These are phyloP conservation scores for Meta bourneti DNA, from an alignment of 2,888 invertebrate genomes.

Conservation along the genomic window DNA sequence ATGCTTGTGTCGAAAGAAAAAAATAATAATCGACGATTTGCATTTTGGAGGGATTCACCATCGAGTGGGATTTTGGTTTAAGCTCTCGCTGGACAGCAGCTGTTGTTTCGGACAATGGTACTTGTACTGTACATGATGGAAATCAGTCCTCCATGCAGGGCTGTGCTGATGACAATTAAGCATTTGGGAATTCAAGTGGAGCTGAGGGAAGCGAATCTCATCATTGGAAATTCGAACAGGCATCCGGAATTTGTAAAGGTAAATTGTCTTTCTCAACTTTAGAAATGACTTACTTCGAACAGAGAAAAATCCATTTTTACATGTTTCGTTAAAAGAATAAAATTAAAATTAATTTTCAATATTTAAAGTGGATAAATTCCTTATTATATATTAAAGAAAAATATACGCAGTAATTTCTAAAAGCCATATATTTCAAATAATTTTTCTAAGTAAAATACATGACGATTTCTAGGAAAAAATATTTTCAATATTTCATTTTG, in stretches of 20 bases:
- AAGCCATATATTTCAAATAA: too few relatives aligned
- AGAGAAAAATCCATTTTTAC: background rate
- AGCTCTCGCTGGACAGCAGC: background rate
- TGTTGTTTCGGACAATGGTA: slow-evolving; percentile 33
- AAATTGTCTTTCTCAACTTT: slow-evolving; percentile 8
- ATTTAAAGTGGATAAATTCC: too few relatives aligned
- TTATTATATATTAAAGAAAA: too few relatives aligned
- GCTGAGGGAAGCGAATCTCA: slow-evolving; percentile 64
- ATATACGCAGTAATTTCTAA: too few relatives aligned
- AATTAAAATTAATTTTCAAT: background rate
- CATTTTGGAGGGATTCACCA: background rate
- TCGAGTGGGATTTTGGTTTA: background rate
- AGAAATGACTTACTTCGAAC: background rate
- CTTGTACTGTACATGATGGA: slow-evolving; percentile 72
- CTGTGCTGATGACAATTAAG: slow-evolving; percentile 69
- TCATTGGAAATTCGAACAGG: slow-evolving; percentile 24
- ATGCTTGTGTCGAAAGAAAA: background rate
- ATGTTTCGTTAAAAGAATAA: background rate
- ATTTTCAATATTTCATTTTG: too few relatives aligned
- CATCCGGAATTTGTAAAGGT: slow-evolving; percentile 71
- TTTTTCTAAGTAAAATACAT: too few relatives aligned
- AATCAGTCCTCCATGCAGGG: slow-evolving; percentile 72
- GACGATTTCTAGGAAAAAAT: too few relatives aligned
- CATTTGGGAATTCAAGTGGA: slow-evolving; percentile 60
- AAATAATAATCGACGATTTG: background rate